Evolutionary conservation across 2,797 vertebrate genomes (phyloP), one percentile per base, ranked within the genome.

Genomic region (Danio tinwini): DNA sequence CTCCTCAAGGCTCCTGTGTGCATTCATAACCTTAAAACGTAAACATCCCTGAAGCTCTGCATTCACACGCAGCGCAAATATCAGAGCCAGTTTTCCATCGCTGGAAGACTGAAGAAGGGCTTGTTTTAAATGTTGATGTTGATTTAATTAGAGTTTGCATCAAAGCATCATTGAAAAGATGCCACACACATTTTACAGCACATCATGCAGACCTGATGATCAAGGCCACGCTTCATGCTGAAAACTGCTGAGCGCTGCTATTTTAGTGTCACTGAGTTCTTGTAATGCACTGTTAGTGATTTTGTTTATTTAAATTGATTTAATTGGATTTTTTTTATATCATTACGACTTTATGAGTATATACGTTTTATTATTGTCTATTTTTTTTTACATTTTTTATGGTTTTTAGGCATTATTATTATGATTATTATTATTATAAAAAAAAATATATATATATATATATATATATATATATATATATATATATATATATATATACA

Each of bases 31-130:
- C 55, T 19, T 44, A n/a, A 47, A 69, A 29, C 49, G 47, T 89
- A 92, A 92, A 92, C 88, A 92, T 81, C 87, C 45, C 85, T 91
- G 69, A 84, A 88, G 90, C 87, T 92, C 90, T 89, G 87, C 91
- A 86, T 87, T 87, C 81, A 82, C 74, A 77, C 77, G 85, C 65
- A 21, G 62, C 17, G 68, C 77, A 56, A 79, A 47, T 5, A 79
- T 12, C 21, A 13, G 14, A 50, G 29, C 37, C 50, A 5, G 39
- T 9, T 55, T n/a, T 37, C 13, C 67, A 76, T 37, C 39, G 37
- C 56, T 83, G 39, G 49, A 81, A 79, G 50, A 76, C 81, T 64
- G 81, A 84, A 37, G 17, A 45, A 29, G 29, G 29, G 3, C 17
- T 69, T 73, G 64, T 64, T 80, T 82, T 37, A 78, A 81, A 61